Conservation (phyloP, 2,113 vertebrate genomes). For the Diphyllodes magnificus region DNA sequence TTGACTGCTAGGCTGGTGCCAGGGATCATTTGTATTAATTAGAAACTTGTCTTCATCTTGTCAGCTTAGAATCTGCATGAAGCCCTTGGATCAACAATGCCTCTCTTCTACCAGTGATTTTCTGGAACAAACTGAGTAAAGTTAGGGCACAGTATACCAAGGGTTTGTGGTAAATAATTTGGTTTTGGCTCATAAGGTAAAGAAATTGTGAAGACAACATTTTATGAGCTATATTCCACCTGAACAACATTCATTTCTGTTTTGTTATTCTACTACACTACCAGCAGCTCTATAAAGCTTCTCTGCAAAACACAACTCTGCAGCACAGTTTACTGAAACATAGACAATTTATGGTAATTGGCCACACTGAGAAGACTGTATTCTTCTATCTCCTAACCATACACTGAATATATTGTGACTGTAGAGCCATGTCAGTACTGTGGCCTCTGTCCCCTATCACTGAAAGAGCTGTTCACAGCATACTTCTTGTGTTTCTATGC, state of each 20-base stretch:
- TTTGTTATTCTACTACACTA: background rate
- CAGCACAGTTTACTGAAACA: accelerated
- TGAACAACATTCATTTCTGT: background rate
- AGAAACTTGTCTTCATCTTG: conserved; percentile 47
- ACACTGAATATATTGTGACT: background rate
- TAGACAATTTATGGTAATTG: background rate
- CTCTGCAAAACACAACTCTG: background rate
- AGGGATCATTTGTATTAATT: conserved; percentile 15
- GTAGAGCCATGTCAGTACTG: background rate
- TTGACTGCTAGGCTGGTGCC: background rate
- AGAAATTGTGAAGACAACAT: background rate
- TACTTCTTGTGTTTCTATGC: background rate
- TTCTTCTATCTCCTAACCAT: background rate
- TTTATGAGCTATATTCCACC: background rate
- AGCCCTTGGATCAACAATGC: background rate
- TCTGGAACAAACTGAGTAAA: conserved; percentile 35
- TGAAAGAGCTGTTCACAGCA: background rate
- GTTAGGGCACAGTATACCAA: background rate
- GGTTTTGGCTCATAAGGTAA: background rate
- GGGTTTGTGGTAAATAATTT: background rate
- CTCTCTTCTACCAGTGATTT: background rate
- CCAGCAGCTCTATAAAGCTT: background rate
- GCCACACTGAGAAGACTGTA: background rate
- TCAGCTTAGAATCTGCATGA: background rate
- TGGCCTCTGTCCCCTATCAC: accelerated